phyloP scores from a whole-genome alignment of 2,797 vertebrate species.

The Rhinichthys osculus region DNA sequence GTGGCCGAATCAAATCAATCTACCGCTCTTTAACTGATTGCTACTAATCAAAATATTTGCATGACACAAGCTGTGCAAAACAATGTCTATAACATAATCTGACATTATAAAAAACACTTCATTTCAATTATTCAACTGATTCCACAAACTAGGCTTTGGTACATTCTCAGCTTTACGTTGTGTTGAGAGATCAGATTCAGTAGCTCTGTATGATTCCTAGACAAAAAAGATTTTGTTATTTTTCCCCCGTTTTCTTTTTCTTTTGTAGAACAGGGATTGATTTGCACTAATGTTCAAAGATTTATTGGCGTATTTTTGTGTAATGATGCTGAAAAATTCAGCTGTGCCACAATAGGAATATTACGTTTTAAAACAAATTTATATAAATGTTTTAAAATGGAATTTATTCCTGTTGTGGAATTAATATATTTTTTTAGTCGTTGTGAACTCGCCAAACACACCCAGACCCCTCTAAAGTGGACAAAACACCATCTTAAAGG shows the following conservation, averaged over 20 bases:
- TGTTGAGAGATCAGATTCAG: not conserved
- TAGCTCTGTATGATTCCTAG: not conserved
- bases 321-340: not conserved
- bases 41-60: conserved; percentile 63
- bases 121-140: not conserved
- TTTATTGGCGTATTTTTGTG: not conserved
- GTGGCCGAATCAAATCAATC: conserved; percentile 49
- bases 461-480: not conserved
- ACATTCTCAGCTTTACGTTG: not conserved
- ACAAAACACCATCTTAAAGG: not conserved
- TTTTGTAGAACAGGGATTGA: not conserved
- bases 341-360: not conserved
- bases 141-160: not conserved
- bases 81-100: conserved; percentile 25
- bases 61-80: conserved; percentile 47
- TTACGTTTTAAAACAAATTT: not conserved
- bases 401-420: too few relatives aligned
- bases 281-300: not conserved
- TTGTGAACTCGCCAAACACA: not conserved
- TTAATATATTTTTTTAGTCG: too few relatives aligned
- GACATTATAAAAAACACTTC: not conserved
- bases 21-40: conserved; percentile 56
- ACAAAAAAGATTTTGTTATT: not conserved
- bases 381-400: too few relatives aligned
- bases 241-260: not conserved